Evolutionary conservation across 2,797 vertebrate species (phyloP).

Genomic region (Sebastes dallii): DNA sequence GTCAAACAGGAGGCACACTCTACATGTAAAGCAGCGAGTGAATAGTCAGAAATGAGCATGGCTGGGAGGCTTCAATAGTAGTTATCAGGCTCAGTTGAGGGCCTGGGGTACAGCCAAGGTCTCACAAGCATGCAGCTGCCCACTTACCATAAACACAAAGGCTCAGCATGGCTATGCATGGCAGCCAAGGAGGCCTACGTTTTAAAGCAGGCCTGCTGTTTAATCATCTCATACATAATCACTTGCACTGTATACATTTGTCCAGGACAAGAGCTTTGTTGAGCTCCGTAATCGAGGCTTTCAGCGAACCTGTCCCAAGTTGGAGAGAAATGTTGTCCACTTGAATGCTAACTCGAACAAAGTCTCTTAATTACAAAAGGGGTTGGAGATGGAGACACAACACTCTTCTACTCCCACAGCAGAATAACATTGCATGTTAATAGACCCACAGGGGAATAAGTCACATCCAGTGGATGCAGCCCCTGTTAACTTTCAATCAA

Average conservation of each 20-base stretch:
- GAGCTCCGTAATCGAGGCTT: slow-evolving; percentile 70
- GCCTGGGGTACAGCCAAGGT: slow-evolving; percentile 75
- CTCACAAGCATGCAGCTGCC: slow-evolving; percentile 84
- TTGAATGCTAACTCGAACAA: slow-evolving; percentile 62
- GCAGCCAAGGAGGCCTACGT: slow-evolving; percentile 77
- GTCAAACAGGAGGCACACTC: slow-evolving; percentile 72
- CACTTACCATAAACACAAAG: slow-evolving; percentile 87
- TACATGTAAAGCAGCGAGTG: slow-evolving; percentile 71
- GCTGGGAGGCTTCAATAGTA: slow-evolving; percentile 71
- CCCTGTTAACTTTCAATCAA: slow-evolving; percentile 20
- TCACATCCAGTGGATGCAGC: slow-evolving; percentile 14
- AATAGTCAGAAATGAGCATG: slow-evolving; percentile 78
- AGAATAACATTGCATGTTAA: slow-evolving; percentile 39
- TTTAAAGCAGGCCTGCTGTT: slow-evolving; percentile 78
- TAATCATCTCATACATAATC: slow-evolving; percentile 82
- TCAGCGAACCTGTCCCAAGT: slow-evolving; percentile 67
- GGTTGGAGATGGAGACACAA: slow-evolving; percentile 55
- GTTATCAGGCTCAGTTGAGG: slow-evolving; percentile 71
- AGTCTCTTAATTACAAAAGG: slow-evolving; percentile 63
- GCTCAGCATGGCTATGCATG: slow-evolving; percentile 79
- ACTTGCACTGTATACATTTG: slow-evolving; percentile 77
- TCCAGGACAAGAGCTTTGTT: slow-evolving; percentile 71
- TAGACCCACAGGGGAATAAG: slow-evolving; percentile 35
- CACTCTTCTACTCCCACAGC: slow-evolving; percentile 29
- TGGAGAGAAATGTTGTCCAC: slow-evolving; percentile 63